Conservation (phyloP, 2,113 vertebrate species). For the Hippopotamus amphibius region DNA sequence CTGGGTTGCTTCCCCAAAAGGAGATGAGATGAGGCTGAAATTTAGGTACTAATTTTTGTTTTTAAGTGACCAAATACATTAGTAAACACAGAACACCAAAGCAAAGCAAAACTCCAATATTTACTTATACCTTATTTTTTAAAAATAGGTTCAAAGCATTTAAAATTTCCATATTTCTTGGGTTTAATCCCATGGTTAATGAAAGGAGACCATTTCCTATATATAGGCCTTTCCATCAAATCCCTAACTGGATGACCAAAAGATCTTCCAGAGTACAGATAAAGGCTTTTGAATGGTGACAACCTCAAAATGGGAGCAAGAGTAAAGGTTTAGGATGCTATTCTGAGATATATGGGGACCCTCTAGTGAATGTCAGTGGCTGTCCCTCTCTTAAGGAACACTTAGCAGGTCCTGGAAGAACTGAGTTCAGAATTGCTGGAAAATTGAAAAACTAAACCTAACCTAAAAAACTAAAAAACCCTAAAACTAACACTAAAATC, state of each 20-base stretch:
- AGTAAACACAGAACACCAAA: neutral
- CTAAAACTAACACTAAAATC: neutral
- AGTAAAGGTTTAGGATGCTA: neutral
- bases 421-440: neutral
- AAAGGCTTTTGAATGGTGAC: neutral
- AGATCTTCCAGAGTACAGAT: neutral
- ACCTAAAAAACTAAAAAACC: neutral
- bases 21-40: neutral
- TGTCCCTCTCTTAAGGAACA: neutral
- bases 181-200: neutral
- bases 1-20: neutral
- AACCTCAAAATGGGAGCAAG: neutral
- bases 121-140: neutral
- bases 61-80: neutral
- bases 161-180: conserved; percentile 9
- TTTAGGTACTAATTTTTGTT: neutral
- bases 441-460: neutral
- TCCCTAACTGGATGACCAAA: neutral
- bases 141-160: conserved; percentile 23
- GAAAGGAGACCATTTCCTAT: neutral
- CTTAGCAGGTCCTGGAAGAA: neutral
- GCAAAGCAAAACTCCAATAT: neutral
- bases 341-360: neutral
- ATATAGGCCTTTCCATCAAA: neutral
- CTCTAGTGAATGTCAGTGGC: neutral